phyloP scores from a whole-genome alignment of 2,113 vertebrate genomes.

The Rhombomys opimus region DNA sequence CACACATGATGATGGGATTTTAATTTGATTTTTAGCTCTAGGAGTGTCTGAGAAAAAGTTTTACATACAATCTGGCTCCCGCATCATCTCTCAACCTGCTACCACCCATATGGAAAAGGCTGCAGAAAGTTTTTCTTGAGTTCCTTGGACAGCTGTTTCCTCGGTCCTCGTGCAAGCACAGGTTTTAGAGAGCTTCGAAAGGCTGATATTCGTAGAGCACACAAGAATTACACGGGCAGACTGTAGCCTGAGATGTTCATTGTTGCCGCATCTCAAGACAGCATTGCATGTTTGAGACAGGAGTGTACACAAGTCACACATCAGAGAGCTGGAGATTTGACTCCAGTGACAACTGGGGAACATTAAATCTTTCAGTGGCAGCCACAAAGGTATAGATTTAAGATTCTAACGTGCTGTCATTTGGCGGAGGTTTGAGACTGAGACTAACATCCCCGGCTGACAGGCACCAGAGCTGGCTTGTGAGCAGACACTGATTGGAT shows the following conservation, averaged over 20 bases:
- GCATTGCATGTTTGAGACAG: not conserved
- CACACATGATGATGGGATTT: not conserved
- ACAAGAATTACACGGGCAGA: not conserved
- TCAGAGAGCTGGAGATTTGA: not conserved
- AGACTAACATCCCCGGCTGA: not conserved
- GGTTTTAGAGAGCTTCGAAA: not conserved
- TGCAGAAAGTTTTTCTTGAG: not conserved
- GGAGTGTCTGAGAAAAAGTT: not conserved
- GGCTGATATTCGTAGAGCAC: not conserved
- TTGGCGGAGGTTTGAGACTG: not conserved
- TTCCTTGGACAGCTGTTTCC: not conserved
- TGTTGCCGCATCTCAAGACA: not conserved
- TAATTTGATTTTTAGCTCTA: slow-evolving; percentile 47
- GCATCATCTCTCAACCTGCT: not conserved
- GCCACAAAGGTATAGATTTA: not conserved
- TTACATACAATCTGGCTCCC: not conserved
- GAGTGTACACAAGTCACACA: not conserved
- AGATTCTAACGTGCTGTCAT: not conserved
- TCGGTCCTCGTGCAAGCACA: not conserved
- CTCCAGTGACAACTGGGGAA: not conserved
- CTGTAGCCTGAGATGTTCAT: not conserved
- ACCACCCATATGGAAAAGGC: not conserved
- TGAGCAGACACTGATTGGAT: not conserved
- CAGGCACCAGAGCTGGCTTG: not conserved
- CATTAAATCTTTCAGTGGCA: not conserved